These are phyloP conservation scores for Eleginops maclovinus DNA, from an alignment of 2,113 vertebrate genomes.

Conservation along the genomic window DNA sequence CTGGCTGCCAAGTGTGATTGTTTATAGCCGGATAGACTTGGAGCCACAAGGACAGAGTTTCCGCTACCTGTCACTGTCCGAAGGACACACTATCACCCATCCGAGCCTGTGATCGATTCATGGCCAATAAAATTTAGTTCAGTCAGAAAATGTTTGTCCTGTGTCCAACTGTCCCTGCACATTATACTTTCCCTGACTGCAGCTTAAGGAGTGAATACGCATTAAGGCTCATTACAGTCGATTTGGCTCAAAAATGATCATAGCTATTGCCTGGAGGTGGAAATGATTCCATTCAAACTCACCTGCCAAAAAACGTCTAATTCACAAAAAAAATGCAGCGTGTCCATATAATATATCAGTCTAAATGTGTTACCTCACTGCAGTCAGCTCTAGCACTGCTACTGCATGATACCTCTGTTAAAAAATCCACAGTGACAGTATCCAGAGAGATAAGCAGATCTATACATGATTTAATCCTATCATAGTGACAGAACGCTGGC, in stretches of 20 bases:
- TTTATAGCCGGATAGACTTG: constrained; percentile 62
- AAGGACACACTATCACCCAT: constrained; percentile 36
- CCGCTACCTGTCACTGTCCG: constrained; percentile 42
- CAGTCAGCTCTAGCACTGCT: constrained; percentile 41
- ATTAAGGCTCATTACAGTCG: constrained; percentile 30
- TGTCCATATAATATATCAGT: constrained; percentile 45
- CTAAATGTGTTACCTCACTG: constrained; percentile 26
- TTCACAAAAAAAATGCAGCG: constrained; percentile 31
- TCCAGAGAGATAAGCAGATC: constrained; percentile 22
- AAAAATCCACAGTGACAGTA: constrained; percentile 18
- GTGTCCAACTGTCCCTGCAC: constrained; percentile 27
- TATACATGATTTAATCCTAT: constrained; percentile 46
- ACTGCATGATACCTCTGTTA: constrained; percentile 47
- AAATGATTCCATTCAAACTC: constrained; percentile 19
- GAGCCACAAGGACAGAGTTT: constrained; percentile 64
- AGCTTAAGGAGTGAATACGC: constrained; percentile 11
- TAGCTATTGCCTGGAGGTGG: constrained; percentile 17
- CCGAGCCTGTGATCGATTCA: constrained; percentile 48
- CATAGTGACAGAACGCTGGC: constrained; percentile 9
- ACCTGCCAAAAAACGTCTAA: constrained; percentile 21
- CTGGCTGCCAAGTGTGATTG: constrained; percentile 67
- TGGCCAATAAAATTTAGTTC: constrained; percentile 43
- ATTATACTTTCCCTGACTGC: constrained; percentile 33
- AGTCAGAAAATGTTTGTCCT: constrained; percentile 46
- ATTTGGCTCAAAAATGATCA: constrained; percentile 35